phyloP scores from a whole-genome alignment of 2,797 vertebrate genomes.

The Erethizon dorsatum region DNA sequence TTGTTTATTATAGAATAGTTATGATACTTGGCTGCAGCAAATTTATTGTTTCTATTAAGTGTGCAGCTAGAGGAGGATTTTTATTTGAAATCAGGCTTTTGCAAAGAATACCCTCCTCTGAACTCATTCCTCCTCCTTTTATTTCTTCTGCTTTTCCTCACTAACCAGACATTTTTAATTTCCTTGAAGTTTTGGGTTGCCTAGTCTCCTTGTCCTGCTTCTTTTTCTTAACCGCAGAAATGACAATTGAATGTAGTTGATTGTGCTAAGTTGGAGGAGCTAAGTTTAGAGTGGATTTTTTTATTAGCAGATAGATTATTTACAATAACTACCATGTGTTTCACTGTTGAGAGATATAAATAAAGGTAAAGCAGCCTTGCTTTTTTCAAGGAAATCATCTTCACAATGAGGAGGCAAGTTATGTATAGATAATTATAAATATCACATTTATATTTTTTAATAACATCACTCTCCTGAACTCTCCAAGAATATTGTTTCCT shows the following conservation, averaged over 20 bases:
- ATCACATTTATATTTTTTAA: not conserved
- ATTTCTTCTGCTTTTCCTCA: not conserved
- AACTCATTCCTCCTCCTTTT: not conserved
- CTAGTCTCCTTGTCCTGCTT: not conserved
- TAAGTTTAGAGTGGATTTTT: not conserved
- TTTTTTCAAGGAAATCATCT: slow-evolving; percentile 45
- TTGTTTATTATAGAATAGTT: not conserved
- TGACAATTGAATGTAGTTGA: not conserved
- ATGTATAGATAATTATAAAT: slow-evolving; percentile 6
- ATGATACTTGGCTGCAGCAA: not conserved
- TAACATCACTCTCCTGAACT: not conserved
- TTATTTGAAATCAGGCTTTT: not conserved
- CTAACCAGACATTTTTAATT: not conserved
- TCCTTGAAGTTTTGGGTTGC: not conserved
- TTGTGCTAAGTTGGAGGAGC: not conserved
- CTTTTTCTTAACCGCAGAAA: not conserved
- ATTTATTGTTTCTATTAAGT: not conserved
- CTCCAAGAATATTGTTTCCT: not conserved
- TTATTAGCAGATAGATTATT: not conserved
- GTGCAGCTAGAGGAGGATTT: not conserved
- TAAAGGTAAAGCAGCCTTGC: not conserved
- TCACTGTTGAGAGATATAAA: not conserved
- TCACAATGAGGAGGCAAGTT: not conserved
- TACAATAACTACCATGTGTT: not conserved
- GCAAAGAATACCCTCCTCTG: not conserved